Base-by-base conservation (phyloP, 2,797 vertebrate genomes). In the Hirundo rustica region DNA sequence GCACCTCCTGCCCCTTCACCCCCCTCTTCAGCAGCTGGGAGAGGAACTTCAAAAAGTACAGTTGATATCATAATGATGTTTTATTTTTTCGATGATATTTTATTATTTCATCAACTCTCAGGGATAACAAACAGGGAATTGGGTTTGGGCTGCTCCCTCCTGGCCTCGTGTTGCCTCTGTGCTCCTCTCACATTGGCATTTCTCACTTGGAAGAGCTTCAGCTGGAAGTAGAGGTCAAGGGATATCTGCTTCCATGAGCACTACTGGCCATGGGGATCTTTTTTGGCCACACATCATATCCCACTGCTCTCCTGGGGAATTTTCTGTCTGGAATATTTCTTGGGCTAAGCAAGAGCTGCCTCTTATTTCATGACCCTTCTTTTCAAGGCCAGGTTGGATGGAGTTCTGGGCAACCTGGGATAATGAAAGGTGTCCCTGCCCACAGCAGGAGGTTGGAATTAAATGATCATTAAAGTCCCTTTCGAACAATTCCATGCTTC, bases 1-100 rank as follows among this genome's bases (percentile, higher is more conserved):
- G 32, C 38, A 11, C 10, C 29, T 38, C 4, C 6, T 26, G 16
- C 26, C 18, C 26, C 26, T 36, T 74, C 51, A 53, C 4, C 21
- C 7, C 7, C 34, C 12, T 1, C 25, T 27, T 25, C n/a, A 16
- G 54, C 50, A 81, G 25, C 53, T 54, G 53, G 13, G 3, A 77
- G 27, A 85, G 13, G 2, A 5, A 6, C 53, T 91, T 80, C 44
- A 13, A 54, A 68, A 92, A 71, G 12, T 34, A 11, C 2, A 2
- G 5, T 16, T 85, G 27, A 10, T 40, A 51, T 17, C 8, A 1
- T 7, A 47, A 17, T 0, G 0, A 5, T 30, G 21, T 47, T 61
- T 54, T 20, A 29, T 40, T 45, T 9, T 67, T 75, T 75, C 19
- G 4, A 10, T 0, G 3, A 5, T 25, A 25, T 51, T 85, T 74